Base-by-base conservation (phyloP, 2,797 vertebrate species). In the Poeciliopsis turneri region DNA sequence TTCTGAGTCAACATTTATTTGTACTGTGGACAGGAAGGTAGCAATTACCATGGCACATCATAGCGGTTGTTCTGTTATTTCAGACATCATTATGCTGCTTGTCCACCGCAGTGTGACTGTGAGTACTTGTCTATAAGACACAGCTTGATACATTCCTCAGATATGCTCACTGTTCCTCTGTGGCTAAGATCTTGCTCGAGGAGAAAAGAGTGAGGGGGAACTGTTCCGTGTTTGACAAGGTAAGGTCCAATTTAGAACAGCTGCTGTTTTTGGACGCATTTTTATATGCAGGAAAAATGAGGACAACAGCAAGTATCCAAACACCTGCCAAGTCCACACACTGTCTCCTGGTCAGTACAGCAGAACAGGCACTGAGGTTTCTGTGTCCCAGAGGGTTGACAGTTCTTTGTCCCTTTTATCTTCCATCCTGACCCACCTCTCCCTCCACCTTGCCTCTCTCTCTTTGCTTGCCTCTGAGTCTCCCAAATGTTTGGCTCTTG, bases 1-100 rank as follows among this genome's bases (percentile, higher is more conserved):
- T 68, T 93, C 90, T 80, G 85, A 91, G 94, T 93, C 91, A 90
- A 94, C 92, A 91, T 93, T 90, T 93, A 93, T 94, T 95, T 94
- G 92, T 86, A 89, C 88, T 91, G 92, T 77, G 90, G 93, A 92
- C 92, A 93, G 93, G 90, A 93, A 89, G 89, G 82, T 92, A 88
- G 91, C 90, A 92, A 94, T 94, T 94, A 93, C 93, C 87, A 90
- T 86, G 90, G 91, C 90, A 87, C 91, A 92, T 92, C 91, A 92
- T 89, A 91, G 88, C 89, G 90, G 89, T 91, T 89, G 90, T 89
- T 89, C 81, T 69, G 83, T 88, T 91, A 92, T 93, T 93, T 93
- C 90, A 92, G 90, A 92, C 91, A 94, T 94, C 91, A 94, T 92
- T 93, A 93, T 87, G 78, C 86, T 88, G 89, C 90, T 90, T 92